Percentiles rank a stretch among this genome's conserved stretches.
These are phyloP conservation scores for Pollachius pollachius DNA, from an alignment of 2,113 vertebrate genomes.

Conservation along the genomic window DNA sequence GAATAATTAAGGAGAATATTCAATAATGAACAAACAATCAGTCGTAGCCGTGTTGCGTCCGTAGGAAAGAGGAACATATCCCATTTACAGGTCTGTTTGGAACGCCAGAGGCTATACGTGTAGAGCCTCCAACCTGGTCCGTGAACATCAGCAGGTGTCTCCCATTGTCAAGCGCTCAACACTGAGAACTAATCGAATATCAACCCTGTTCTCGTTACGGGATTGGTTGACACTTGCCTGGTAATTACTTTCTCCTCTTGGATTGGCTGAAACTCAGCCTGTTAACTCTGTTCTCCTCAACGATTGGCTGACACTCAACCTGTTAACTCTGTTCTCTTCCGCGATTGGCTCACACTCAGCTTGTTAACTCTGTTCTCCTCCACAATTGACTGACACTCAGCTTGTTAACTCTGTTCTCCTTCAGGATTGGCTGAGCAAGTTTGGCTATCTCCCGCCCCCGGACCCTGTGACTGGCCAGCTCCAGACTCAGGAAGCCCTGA, in stretches of 20 bases:
- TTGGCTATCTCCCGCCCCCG: slow-evolving; percentile 89
- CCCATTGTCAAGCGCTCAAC: slow-evolving; percentile 24
- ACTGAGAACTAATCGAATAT: slow-evolving; percentile 30
- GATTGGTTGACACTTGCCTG: slow-evolving; percentile 19
- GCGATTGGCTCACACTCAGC: too few relatives aligned
- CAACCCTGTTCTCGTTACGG: background rate
- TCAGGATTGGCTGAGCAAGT: slow-evolving; percentile 94
- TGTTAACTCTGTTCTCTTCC: too few relatives aligned
- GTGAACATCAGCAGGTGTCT: slow-evolving; percentile 41
- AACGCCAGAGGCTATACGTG: too few relatives aligned
- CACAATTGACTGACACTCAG: background rate
- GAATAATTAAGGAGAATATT: too few relatives aligned
- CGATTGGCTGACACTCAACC: slow-evolving; percentile 85
- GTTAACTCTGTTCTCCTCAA: slow-evolving; percentile 53
- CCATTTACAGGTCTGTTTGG: too few relatives aligned
- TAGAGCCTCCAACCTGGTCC: background rate
- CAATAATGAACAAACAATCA: too few relatives aligned
- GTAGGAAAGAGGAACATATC: too few relatives aligned
- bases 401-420: slow-evolving; percentile 30
- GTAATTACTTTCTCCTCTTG: background rate
- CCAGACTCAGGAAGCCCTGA: slow-evolving; percentile 88
- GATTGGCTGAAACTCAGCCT: background rate
- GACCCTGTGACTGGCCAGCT: slow-evolving; percentile 84
- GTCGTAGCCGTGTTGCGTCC: too few relatives aligned
- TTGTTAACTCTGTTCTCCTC: too few relatives aligned